phyloP scores from a whole-genome alignment of 2,888 invertebrate species.

The Hydraecia micacea region DNA sequence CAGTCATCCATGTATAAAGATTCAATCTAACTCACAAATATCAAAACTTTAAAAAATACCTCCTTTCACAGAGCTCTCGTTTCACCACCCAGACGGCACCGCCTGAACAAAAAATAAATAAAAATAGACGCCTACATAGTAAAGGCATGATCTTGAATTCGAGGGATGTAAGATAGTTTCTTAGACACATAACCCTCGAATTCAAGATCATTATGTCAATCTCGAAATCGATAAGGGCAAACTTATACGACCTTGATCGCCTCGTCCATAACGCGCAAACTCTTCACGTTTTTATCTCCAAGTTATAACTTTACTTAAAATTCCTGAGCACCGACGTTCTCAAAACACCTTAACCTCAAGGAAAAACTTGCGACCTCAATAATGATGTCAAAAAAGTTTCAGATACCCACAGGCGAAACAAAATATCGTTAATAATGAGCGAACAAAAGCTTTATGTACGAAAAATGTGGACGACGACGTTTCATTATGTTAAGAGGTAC shows the following conservation, averaged over 20 bases:
- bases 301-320: constrained; percentile 51
- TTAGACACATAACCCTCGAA: constrained; percentile 13
- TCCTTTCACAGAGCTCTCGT: neutral
- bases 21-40: neutral
- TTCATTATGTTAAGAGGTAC: constrained; percentile 47
- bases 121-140: neutral
- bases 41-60: neutral
- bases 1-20: neutral
- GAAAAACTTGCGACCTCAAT: constrained; percentile 58
- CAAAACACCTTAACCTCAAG: constrained; percentile 53
- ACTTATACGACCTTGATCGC: constrained; percentile 49
- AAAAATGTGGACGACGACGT: constrained; percentile 54
- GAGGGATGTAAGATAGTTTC: neutral
- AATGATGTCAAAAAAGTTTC: constrained; percentile 61
- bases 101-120: neutral
- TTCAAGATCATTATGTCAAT: constrained; percentile 32
- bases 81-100: neutral
- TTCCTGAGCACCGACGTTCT: constrained; percentile 31
- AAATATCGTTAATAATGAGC: constrained; percentile 62
- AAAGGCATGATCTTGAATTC: neutral
- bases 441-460: constrained; percentile 49
- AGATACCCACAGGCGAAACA: constrained; percentile 56
- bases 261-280: constrained; percentile 28
- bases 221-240: constrained; percentile 19
- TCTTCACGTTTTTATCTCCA: constrained; percentile 44